Percentiles rank a stretch among this genome's conserved stretches.
These are phyloP conservation scores for Lepus timidus DNA, from an alignment of 2,113 vertebrate species.

Conservation along the genomic window DNA sequence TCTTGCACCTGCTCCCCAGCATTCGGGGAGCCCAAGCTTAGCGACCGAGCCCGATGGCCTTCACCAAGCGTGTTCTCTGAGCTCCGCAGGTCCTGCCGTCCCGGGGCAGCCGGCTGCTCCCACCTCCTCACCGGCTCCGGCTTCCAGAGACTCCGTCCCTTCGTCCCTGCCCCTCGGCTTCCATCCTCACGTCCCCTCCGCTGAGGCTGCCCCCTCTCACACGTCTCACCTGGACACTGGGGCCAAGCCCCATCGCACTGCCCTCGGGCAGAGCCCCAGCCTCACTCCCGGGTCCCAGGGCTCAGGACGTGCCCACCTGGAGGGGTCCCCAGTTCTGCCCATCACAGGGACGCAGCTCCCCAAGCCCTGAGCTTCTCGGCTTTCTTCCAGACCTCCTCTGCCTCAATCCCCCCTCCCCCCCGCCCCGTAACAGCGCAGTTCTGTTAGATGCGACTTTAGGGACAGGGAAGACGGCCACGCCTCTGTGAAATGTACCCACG, in stretches of 20 bases:
- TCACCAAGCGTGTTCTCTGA: no score
- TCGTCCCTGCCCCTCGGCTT: neutral
- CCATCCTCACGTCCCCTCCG: fast-evolving
- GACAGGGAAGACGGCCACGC: neutral
- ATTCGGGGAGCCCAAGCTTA: neutral
- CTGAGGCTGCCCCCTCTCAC: neutral
- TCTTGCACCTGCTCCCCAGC: fast-evolving
- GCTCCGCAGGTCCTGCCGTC: neutral
- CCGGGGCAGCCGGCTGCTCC: fast-evolving
- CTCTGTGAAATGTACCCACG: neutral
- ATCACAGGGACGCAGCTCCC: neutral
- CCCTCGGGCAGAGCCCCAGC: no score
- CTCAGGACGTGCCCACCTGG: fast-evolving
- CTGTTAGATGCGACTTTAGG: neutral
- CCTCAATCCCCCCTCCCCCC: no score
- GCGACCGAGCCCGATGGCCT: neutral
- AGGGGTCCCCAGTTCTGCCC: fast-evolving
- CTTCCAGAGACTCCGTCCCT: fast-evolving
- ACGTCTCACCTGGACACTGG: no score
- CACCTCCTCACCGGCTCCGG: fast-evolving
- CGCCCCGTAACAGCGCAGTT: fast-evolving
- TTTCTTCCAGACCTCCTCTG: neutral
- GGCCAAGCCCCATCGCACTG: neutral
- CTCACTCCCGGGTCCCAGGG: fast-evolving
- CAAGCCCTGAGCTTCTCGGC: no score